These are phyloP conservation scores for Capitella teleta DNA, from an alignment of 1,140 invertebrate genomes.

Conservation along the genomic window DNA sequence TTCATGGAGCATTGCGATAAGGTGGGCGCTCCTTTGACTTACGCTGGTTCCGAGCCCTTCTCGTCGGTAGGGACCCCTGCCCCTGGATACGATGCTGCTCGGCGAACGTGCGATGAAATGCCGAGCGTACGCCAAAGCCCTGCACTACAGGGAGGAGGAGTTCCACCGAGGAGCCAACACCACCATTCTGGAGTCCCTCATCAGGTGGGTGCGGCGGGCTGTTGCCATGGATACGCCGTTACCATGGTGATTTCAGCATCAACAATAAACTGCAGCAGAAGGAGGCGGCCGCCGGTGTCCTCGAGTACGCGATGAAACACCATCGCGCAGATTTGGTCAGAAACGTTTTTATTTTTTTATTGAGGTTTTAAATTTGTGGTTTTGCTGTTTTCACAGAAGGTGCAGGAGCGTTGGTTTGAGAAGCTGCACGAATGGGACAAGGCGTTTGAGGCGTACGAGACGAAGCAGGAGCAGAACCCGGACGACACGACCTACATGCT, in stretches of 20 bases:
- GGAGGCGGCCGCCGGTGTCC: constrained; percentile 84
- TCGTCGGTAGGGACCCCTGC: constrained; percentile 64
- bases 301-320: constrained; percentile 81
- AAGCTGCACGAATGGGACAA: constrained; percentile 98
- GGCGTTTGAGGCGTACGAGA: constrained; percentile 73
- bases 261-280: constrained; percentile 98
- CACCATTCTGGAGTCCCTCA: constrained; percentile 81
- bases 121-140: constrained; percentile 85
- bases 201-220: constrained; percentile 47
- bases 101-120: constrained; percentile 49
- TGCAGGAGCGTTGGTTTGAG: constrained; percentile 96
- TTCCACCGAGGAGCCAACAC: constrained; percentile 62
- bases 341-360: not conserved
- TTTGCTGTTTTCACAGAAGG: constrained; percentile 40
- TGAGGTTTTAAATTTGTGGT: not conserved
- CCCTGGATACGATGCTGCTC: constrained; percentile 69
- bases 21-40: constrained; percentile 25
- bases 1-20: constrained; percentile 99
- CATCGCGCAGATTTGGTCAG: constrained; percentile 47
- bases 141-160: constrained; percentile 98
- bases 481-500: constrained; percentile 70
- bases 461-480: constrained; percentile 39
- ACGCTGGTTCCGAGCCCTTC: not conserved
- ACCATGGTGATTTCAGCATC: constrained; percentile 65
- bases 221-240: constrained; percentile 5